Base-by-base conservation (phyloP, 1,140 invertebrate species). In the Drosophila gunungcola region DNA sequence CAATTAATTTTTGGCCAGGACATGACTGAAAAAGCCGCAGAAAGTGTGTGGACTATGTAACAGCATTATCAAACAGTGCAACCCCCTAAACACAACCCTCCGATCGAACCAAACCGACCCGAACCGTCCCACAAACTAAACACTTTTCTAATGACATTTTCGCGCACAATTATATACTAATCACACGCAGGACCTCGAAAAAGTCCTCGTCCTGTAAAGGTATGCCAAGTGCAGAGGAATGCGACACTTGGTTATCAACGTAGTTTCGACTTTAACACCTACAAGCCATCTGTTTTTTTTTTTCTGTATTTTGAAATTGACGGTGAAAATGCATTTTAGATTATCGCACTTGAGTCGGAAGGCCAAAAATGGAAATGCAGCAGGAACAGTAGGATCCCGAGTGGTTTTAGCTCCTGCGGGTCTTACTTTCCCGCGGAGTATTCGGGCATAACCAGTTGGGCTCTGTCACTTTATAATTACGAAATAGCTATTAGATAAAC, bases 101-200 rank as follows among this genome's bases (percentile, higher is more conserved):
- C 7, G n/a, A 13, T 12, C 7, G 21, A 62, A 65, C 38, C 52
- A 29, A 21, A 46, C 42, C 9, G 55, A 55, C 16, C 62, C 13
- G 49, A 53, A 56, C 54, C 55, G 39, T 38, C 48, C 53, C 58
- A 63, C 52, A 48, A 69, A 69, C 63, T 75, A 82, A 79, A 86
- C 82, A 82, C 58, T 82, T 79, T 83, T 88, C 74, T 82, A 88
- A 88, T 88, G 75, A 73, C 62, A 79, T 88, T 84, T 83, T 82
- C 70, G 65, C 75, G 78, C 61, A 51, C 79, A 88, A 86, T 86
- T 88, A 88, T 88, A 76, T 79, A 67, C 75, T 88, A 88, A 82
- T 83, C 62, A 79, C 64, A 76, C 75, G 79, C 83, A 88, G 63
- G 77, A 72, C 79, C 38, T 70, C 38, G 36, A 21, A n/a, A 36